These are phyloP conservation scores for Rutilus rutilus DNA, from an alignment of 2,113 vertebrate species.

Conservation along the genomic window DNA sequence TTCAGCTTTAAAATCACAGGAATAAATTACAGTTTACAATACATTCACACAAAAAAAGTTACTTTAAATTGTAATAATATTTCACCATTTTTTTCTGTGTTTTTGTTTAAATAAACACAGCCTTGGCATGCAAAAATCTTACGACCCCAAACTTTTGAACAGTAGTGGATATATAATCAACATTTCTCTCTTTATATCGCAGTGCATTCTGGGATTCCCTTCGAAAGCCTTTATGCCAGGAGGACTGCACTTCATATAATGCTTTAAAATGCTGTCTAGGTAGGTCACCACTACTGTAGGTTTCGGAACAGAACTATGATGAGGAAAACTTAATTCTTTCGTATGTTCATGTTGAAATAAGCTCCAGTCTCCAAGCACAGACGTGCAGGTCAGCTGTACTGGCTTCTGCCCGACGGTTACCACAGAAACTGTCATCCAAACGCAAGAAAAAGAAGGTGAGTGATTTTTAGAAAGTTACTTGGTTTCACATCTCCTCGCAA, in stretches of 20 bases:
- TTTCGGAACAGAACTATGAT: background rate
- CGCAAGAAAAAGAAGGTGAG: slow-evolving; percentile 69
- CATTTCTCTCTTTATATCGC: background rate
- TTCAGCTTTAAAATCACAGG: too few species aligned
- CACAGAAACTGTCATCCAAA: slow-evolving; percentile 64
- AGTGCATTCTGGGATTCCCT: background rate
- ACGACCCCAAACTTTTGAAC: background rate
- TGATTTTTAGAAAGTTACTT: slow-evolving; percentile 73
- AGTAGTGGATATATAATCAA: background rate
- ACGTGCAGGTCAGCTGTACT: slow-evolving; percentile 25
- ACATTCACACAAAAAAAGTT: background rate
- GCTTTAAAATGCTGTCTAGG: background rate
- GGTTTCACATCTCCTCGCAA: slow-evolving; percentile 76
- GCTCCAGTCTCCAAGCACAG: background rate
- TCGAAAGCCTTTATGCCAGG: background rate
- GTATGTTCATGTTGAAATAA: background rate
- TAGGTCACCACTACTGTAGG: background rate
- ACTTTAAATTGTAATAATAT: background rate
- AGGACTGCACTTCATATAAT: background rate
- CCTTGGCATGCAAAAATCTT: background rate
- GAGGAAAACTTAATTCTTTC: background rate
- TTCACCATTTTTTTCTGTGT: background rate
- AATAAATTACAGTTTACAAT: background rate
- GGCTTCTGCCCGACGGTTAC: slow-evolving; percentile 44
- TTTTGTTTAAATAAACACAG: background rate